Evolutionary conservation across 1,140 invertebrate genomes (phyloP), one percentile per base, ranked within the genome.

Genomic region (Homarus americanus): DNA sequence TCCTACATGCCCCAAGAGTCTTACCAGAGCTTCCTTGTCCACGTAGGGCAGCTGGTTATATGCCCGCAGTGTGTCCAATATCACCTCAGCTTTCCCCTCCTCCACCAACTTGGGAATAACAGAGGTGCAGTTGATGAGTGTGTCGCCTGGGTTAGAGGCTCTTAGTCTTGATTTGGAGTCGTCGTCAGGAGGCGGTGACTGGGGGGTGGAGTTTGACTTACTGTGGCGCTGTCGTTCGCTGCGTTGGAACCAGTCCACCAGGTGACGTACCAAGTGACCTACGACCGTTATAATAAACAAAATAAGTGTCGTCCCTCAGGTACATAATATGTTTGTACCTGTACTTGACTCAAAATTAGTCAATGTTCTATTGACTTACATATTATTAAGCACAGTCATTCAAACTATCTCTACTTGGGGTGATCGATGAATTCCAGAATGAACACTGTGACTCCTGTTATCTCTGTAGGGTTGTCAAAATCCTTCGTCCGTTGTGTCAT

Each of bases 61-160:
- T 20, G 80, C 38, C 28, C 88, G 79, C 5, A 90, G 88, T 17
- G 88, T 90, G 34, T 90, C 88, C 2, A 90, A 76, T 80, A 90
- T 84, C 3, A 75, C 20, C 4, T 90, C 88, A 24, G 88, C 88
- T 40, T 90, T 82, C 28, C 88, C 88, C 38, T 90, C 88, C 28
- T 82, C 69, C 88, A 90, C 88, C 88, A 90, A 34, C 49, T 83
- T 90, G n/a, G 88, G 88, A 34, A 90, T 90, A 12, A 90, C 36
- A 17, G 88, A 73, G 20, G 88, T 76, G 69, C 63, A 69, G 63
- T 7, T 69, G n/a, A 69, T 69, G 63, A 69, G 63, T 32, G n/a
- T 69, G 63, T 69, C 63, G n/a, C 63, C 2, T 28, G 63, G 63
- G 28, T 32, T 32, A 32, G 63, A 4, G 32, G n/a, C 63, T 32